Conservation (phyloP, 2,888 invertebrate species). For the Malthinus flaveolus region DNA sequence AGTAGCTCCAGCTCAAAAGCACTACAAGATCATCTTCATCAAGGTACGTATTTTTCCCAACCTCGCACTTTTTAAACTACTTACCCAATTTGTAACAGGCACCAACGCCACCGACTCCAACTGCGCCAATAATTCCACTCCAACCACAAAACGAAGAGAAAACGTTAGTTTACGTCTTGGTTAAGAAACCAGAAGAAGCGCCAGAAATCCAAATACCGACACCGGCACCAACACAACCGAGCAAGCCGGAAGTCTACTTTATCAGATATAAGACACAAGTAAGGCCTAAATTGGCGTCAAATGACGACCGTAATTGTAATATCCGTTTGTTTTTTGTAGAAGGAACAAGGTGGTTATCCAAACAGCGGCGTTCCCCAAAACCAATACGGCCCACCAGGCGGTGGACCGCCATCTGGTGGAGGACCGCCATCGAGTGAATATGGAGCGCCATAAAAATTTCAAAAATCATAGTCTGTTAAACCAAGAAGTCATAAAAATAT, state of each 20-base stretch:
- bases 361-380: constrained; percentile 53
- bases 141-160: constrained; percentile 88
- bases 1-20: constrained; percentile 71
- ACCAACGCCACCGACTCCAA: constrained; percentile 80
- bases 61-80: neutral
- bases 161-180: constrained; percentile 84
- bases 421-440: constrained; percentile 59
- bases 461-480: constrained; percentile 28
- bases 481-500: neutral
- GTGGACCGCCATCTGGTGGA: constrained; percentile 53
- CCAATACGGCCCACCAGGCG: constrained; percentile 58
- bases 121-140: constrained; percentile 78
- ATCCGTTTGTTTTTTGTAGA: neutral
- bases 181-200: constrained; percentile 85
- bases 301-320: neutral
- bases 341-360: constrained; percentile 53
- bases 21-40: constrained; percentile 85
- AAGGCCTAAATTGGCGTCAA: constrained; percentile 35
- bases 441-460: constrained; percentile 58
- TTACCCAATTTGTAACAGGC: constrained; percentile 69
- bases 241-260: constrained; percentile 89
- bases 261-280: constrained; percentile 88
- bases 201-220: constrained; percentile 79
- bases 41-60: constrained; percentile 59
- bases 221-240: constrained; percentile 81